Base-by-base conservation (phyloP, 2,888 invertebrate species). In the Bombylius major region DNA sequence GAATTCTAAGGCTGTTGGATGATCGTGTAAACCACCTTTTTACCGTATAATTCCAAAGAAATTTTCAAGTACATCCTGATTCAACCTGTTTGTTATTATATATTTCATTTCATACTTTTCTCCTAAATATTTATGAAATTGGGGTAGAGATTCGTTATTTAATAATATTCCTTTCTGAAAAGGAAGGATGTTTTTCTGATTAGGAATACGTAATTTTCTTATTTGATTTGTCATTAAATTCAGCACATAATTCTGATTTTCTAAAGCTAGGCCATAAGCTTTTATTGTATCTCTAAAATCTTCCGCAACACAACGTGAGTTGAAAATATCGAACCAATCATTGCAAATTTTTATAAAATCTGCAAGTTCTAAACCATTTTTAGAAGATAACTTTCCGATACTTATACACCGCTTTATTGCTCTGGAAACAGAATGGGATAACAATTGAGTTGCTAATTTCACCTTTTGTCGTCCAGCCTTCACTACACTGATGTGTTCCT, bases 241-340 rank as follows among this genome's bases (percentile, higher is more conserved):
- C 31, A 66, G n/a, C 47, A 64, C 61, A n/a, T 53, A 6, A 34
- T 61, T 53, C 59, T 65, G 64, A 1, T 46, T 34, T 47, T 53
- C 53, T 39, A 59, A 32, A 31, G 56, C 49, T 36, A 65, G 53
- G 7, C 64, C 62, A 60, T 53, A 64, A n/a, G 62, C 63, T 52
- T 57, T 62, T 50, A 51, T 57, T 48, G 60, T 23, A 23, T 23
- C 3, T 23, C 23, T 23, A 23, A 23, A 57, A 42, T 11, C 6
- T 11, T 11, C 11, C 11, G 51, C 33, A 36, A 60, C 51, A 11
- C 61, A 47, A 50, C 54, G 50, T 3, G 58, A 47, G 53, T 63
- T 64, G n/a, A 64, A 62, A 13, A 62, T 48, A 53, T 64, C 64
- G 55, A 64, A 64, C 63, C 61, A 65, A 11, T 61, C 63, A 46